Evolutionary conservation across 2,888 invertebrate species (phyloP), one percentile per base, ranked within the genome.

Genomic region (Apotomis turbidana): DNA sequence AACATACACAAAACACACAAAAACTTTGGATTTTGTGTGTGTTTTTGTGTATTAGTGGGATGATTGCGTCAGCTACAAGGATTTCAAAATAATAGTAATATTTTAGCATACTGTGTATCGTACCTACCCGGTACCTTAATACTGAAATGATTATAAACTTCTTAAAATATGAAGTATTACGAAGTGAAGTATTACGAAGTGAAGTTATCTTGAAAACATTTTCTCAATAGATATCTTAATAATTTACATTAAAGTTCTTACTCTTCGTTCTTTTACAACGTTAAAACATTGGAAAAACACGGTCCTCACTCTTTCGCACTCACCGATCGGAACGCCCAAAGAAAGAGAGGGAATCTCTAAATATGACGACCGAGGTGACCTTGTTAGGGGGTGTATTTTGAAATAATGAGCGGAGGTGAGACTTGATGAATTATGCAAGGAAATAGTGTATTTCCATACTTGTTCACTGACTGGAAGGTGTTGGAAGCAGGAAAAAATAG

Each of bases 381-480:
- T 72, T 72, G 71, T 72, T 52, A 68, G 13, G 62, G 62, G 62
- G 71, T 72, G 13, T 58, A 27, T 62, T 57, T 62, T 68, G 51
- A 71, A 71, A 72, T 62, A 72, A 72, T 71, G 71, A 68, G 55
- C 61, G 57, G 71, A 71, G 67, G 71, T 62, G 51, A 44, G 52
- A 49, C 62, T 72, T 36, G 41, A 58, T 72, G 71, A 72, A 72
- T 72, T 68, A 72, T 72, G 68, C 68, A 72, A 44, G 3, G 49
- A 57, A 52, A 61, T 61, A 62, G 71, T 71, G 27, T 10, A 70
- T 72, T 68, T 72, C 68, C 68, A 72, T 72, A 71, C 13, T 68
- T 68, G 62, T 58, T 58, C 70, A 58, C 44, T 63, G 58, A 3
- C 44, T 52, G 62, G 61, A 58, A 58, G 68, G 15, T 44, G 64